Conservation (phyloP, 2,113 vertebrate species). For the Etheostoma cragini region DNA sequence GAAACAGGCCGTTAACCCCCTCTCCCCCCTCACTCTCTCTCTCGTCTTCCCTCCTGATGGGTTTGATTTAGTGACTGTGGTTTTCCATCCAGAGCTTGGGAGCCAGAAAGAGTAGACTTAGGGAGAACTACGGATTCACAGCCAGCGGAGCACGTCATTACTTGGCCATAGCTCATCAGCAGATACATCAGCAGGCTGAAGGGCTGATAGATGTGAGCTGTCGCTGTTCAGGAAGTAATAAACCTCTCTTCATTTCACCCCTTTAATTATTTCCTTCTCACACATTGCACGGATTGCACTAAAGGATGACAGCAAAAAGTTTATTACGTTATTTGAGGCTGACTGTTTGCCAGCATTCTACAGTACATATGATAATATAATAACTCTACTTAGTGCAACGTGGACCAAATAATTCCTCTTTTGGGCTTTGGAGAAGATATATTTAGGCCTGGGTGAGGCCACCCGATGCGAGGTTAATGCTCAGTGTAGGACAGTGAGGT, state of each 20-base stretch:
- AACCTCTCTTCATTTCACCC: conserved; percentile 63
- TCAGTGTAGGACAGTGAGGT: conserved; percentile 36
- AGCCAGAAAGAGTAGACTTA: conserved; percentile 68
- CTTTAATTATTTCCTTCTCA: conserved; percentile 67
- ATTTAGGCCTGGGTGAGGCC: conserved; percentile 14
- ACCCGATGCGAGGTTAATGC: conserved; percentile 34
- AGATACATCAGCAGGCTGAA: conserved; percentile 71
- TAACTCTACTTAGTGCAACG: background rate
- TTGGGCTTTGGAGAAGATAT: background rate
- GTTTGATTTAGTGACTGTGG: conserved; percentile 81
- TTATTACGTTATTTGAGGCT: background rate
- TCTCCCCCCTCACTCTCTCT: conserved; percentile 2
- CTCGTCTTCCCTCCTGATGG: conserved; percentile 63
- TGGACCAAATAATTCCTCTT: background rate
- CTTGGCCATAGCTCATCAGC: conserved; percentile 76
- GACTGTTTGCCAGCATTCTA: conserved; percentile 6
- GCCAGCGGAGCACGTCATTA: conserved; percentile 74
- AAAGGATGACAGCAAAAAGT: conserved; percentile 43
- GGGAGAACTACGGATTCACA: conserved; percentile 74
- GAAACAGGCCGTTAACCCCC: conserved; percentile 58
- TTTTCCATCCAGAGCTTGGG: conserved; percentile 72
- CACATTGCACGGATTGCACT: conserved; percentile 39
- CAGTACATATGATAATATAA: background rate
- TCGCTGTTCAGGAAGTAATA: conserved; percentile 71
- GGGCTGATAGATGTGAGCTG: conserved; percentile 72